Evolutionary conservation across 2,888 invertebrate genomes (phyloP).

Genomic region (Ophion ventricosus): DNA sequence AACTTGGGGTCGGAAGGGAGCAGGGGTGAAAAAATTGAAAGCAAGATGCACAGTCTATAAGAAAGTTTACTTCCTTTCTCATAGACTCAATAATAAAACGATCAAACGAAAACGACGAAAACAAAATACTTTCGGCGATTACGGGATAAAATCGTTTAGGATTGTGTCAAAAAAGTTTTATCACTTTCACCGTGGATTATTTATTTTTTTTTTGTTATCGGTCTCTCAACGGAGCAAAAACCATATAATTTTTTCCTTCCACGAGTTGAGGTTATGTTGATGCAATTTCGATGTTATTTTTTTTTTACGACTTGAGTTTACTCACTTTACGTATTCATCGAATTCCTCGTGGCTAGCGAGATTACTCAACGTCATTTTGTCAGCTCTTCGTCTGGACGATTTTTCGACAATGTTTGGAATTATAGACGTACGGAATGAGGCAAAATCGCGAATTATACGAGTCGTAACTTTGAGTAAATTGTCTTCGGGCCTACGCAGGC

Average conservation of each 20-base stretch:
- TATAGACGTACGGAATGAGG: neutral
- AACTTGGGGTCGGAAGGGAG: no score
- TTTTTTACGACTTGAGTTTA: slow-evolving; percentile 59
- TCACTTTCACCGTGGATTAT: no score
- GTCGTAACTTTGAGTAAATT: slow-evolving; percentile 43
- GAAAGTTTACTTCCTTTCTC: neutral
- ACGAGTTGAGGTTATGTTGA: slow-evolving; percentile 38
- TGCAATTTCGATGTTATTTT: neutral
- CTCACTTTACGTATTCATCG: slow-evolving; percentile 83
- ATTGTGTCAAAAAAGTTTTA: neutral
- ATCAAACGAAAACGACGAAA: neutral
- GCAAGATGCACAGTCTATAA: no score
- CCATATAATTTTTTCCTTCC: no score
- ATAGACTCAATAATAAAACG: no score
- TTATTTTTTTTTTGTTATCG: no score
- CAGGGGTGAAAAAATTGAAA: no score
- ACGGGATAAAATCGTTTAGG: no score
- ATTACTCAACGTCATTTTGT: slow-evolving; percentile 85
- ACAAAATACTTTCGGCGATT: no score
- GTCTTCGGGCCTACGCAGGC: slow-evolving; percentile 70
- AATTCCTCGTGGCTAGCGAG: slow-evolving; percentile 85
- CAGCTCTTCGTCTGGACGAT: slow-evolving; percentile 4
- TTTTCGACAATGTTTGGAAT: neutral
- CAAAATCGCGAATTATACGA: neutral
- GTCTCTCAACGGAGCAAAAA: no score